phyloP scores from a whole-genome alignment of 2,888 invertebrate species.

The Gnatocerus cornutus region DNA sequence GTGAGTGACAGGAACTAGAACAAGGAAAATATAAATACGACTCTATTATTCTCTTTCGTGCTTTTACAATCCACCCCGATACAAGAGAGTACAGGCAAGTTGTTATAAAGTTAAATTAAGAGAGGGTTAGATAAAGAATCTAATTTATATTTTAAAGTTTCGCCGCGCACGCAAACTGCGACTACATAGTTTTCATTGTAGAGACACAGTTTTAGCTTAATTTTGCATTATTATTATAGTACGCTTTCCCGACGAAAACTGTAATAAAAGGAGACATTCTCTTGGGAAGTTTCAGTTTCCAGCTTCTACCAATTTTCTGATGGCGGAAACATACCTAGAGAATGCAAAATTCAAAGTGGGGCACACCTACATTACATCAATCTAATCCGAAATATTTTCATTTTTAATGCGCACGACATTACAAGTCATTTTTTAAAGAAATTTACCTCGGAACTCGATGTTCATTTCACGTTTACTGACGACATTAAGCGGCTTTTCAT shows the following conservation, averaged over 20 bases:
- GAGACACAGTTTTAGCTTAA: conserved; percentile 2
- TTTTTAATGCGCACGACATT: too few relatives aligned
- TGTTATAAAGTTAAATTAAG: conserved; percentile 33
- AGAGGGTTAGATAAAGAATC: conserved; percentile 29
- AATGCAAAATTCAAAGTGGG: too few relatives aligned
- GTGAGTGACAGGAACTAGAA: conserved; percentile 18
- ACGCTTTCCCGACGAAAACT: neutral
- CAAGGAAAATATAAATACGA: conserved; percentile 5
- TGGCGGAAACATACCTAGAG: too few relatives aligned
- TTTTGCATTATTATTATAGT: conserved; percentile 20
- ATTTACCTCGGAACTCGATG: too few relatives aligned
- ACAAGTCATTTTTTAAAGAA: too few relatives aligned
- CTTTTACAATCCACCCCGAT: neutral
- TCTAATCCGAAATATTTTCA: too few relatives aligned
- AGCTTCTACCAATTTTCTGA: neutral
- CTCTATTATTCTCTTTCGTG: conserved; percentile 16
- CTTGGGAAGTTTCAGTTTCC: neutral
- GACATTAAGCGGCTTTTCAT: too few relatives aligned
- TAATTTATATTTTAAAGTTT: conserved; percentile 33
- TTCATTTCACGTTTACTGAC: too few relatives aligned
- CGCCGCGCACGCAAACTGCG: conserved; percentile 14
- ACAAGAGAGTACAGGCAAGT: conserved; percentile 5
- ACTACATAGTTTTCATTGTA: conserved; percentile 6
- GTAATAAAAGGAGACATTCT: neutral
- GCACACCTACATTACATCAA: too few relatives aligned